Conservation (phyloP, 2,113 vertebrate species). For the Sinocyclocheilus grahami region DNA sequence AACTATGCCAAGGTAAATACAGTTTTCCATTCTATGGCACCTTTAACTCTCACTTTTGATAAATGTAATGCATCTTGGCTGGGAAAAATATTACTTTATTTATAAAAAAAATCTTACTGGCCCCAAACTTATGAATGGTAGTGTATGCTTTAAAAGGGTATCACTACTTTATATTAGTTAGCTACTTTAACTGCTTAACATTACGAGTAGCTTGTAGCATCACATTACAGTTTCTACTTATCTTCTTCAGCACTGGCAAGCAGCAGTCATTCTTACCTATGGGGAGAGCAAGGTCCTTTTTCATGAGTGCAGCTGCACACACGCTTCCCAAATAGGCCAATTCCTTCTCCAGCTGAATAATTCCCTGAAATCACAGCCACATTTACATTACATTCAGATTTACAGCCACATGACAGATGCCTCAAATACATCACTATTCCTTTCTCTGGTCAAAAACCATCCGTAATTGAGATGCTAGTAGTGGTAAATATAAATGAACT, state of each 20-base stretch:
- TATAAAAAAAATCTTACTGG: too few species aligned
- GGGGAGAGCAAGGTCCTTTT: constrained; percentile 94
- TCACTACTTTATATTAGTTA: neutral
- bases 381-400: neutral
- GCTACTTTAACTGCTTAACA: neutral
- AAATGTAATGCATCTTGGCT: neutral
- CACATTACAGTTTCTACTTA: neutral
- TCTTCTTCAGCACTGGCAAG: neutral
- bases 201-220: neutral
- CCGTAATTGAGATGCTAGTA: neutral
- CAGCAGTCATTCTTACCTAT: constrained; percentile 76
- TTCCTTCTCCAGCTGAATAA: constrained; percentile 96
- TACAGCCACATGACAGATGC: constrained; percentile 16
- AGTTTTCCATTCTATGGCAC: too few species aligned
- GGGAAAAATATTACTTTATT: too few species aligned
- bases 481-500: neutral
- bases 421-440: neutral
- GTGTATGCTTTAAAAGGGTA: neutral
- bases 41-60: neutral
- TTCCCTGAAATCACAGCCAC: constrained; percentile 80
- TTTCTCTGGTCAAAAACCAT: neutral
- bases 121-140: too few species aligned
- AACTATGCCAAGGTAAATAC: too few species aligned
- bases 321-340: constrained; percentile 93
- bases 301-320: constrained; percentile 97